These are phyloP conservation scores for Benthosema pterotum DNA, from an alignment of 2,797 vertebrate genomes.

Conservation along the genomic window DNA sequence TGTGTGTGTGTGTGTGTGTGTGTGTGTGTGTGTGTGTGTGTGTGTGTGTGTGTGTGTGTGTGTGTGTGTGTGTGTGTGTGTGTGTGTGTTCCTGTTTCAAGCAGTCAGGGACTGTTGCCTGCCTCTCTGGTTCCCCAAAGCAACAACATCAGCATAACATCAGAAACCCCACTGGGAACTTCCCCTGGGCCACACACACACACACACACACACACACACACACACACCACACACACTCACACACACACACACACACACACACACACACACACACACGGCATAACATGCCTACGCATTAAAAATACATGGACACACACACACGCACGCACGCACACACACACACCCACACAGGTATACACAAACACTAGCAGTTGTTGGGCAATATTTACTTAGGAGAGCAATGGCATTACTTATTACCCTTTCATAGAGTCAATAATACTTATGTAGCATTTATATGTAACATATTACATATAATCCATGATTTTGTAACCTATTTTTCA, in stretches of 20 bases:
- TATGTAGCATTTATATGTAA: no score
- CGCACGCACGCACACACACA: no score
- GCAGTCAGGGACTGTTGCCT: conserved; percentile 13
- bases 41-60: conserved; percentile 11
- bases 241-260: no score
- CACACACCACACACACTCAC: background rate
- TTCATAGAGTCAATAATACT: no score
- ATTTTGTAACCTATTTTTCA: no score
- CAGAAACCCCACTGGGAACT: conserved; percentile 51
- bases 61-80: conserved; percentile 63
- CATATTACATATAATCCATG: no score
- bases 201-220: conserved; percentile 17
- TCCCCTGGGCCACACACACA: conserved; percentile 18
- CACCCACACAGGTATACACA: no score
- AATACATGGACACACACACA: background rate
- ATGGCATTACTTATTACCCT: no score
- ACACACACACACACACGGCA: no score
- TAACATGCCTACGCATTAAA: background rate
- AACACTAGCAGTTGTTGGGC: no score
- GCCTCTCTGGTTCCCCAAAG: conserved; percentile 50
- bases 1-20: background rate
- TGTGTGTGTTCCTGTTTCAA: no score
- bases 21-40: background rate
- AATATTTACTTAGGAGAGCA: no score
- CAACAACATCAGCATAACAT: conserved; percentile 69